Conservation (phyloP, 2,113 vertebrate genomes). For the Apistogramma diplotaenia region DNA sequence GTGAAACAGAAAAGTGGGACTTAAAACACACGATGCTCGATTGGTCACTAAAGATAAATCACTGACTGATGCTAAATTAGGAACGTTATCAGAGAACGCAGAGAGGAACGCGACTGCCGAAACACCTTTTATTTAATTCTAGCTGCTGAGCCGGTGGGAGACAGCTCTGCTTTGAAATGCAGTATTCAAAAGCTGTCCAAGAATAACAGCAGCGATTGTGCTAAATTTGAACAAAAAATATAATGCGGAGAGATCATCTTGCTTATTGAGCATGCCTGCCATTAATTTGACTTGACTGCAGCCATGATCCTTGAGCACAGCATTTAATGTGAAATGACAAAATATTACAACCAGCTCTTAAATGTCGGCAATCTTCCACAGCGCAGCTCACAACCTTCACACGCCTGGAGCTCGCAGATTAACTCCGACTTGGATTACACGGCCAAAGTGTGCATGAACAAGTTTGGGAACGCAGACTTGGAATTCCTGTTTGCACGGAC, state of each 20-base stretch:
- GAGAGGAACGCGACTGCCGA: slow-evolving; percentile 2
- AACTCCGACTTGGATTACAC: slow-evolving; percentile 16
- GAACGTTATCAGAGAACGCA: slow-evolving; percentile 15
- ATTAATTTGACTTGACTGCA: slow-evolving; percentile 50
- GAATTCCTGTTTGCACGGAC: not conserved
- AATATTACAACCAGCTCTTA: slow-evolving; percentile 34
- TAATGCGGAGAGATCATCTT: slow-evolving; percentile 29
- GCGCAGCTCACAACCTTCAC: not conserved
- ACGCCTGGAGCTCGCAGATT: slow-evolving; percentile 2
- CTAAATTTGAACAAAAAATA: slow-evolving; percentile 19
- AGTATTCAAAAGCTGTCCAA: slow-evolving; percentile 28
- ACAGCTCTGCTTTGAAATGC: slow-evolving; percentile 21
- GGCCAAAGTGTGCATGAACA: not conserved
- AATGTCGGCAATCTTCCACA: slow-evolving; percentile 13
- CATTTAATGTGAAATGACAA: slow-evolving; percentile 56
- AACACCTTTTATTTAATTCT: slow-evolving; percentile 31
- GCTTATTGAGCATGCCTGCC: slow-evolving; percentile 22
- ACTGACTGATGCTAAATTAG: slow-evolving; percentile 45
- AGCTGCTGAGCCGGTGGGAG: slow-evolving; percentile 18
- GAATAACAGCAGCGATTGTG: slow-evolving; percentile 56
- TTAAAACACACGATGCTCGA: slow-evolving; percentile 24
- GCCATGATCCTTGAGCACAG: slow-evolving; percentile 16
- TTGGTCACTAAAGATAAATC: slow-evolving; percentile 51
- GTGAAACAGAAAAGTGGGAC: slow-evolving; percentile 10
- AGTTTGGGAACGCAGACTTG: not conserved